Conservation (phyloP, 2,888 invertebrate genomes). For the Lingula anatina region DNA sequence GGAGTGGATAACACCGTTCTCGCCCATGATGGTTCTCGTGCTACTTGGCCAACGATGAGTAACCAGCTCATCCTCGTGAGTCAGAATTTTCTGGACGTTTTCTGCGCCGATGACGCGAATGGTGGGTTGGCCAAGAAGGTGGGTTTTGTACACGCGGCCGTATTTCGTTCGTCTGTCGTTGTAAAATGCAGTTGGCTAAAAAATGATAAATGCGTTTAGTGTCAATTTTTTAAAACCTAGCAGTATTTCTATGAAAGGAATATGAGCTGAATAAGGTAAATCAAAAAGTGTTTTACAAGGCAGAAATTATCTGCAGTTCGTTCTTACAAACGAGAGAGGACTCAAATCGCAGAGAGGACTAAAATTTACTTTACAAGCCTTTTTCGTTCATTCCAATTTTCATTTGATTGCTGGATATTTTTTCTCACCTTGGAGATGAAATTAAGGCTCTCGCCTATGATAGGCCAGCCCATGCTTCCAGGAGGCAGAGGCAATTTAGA, state of each 20-base stretch:
- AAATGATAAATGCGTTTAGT: no score
- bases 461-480: conserved; percentile 38
- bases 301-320: no score
- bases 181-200: no score
- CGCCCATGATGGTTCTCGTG: conserved; percentile 35
- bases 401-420: no score
- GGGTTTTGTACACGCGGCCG: conserved; percentile 44
- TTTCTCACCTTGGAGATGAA: conserved; percentile 21
- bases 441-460: conserved; percentile 40
- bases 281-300: no score
- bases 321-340: no score
- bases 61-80: conserved; percentile 36
- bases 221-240: no score
- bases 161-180: conserved; percentile 17
- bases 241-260: no score
- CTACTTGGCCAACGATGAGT: conserved; percentile 39
- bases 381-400: no score
- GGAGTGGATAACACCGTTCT: conserved; percentile 28
- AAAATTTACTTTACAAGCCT: no score
- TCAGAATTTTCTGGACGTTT: conserved; percentile 31
- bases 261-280: no score
- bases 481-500: conserved; percentile 34
- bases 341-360: no score
- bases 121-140: conserved; percentile 40
- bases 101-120: conserved; percentile 36